A percentile compares a stretch with the other conserved stretches of the same genome.
Evolutionary conservation across 37 sponge, comb jelly and placozoan species (phyloP).

Genomic region (Theonella swinhoei): DNA sequence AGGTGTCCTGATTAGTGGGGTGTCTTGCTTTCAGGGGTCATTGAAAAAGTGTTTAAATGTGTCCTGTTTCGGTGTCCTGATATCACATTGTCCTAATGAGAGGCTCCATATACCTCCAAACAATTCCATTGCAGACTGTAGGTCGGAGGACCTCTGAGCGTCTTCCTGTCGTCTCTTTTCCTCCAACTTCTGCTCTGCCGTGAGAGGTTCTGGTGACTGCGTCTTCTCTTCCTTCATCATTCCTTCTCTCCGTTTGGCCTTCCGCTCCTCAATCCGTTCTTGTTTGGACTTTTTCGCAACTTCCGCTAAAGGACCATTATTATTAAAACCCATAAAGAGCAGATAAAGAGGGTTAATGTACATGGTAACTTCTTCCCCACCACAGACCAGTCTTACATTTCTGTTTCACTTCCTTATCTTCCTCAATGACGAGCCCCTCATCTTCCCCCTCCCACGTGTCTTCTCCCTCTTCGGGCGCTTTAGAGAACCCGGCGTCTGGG

Average conservation of each 20-base stretch:
- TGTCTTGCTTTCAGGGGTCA: too few species aligned
- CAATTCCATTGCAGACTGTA: conserved; percentile 41
- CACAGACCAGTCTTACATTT: too few species aligned
- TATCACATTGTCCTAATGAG: too few species aligned
- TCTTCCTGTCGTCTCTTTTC: conserved; percentile 39
- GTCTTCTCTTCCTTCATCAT: conserved; percentile 18
- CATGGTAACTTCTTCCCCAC: background rate
- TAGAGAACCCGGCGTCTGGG: conserved; percentile 61
- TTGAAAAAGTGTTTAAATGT: too few species aligned
- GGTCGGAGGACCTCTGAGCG: conserved; percentile 46
- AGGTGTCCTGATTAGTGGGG: too few species aligned
- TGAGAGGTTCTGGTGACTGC: background rate
- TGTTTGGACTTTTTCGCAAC: conserved; percentile 46
- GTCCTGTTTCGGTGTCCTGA: background rate
- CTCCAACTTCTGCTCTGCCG: conserved; percentile 27
- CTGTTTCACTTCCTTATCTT: background rate
- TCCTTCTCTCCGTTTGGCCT: conserved; percentile 48
- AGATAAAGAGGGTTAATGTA: background rate
- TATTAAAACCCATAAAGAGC: background rate
- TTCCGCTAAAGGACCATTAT: background rate
- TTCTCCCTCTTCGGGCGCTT: conserved; percentile 2
- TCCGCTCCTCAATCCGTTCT: conserved; percentile 68
- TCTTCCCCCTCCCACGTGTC: conserved; percentile 65
- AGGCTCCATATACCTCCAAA: conserved; percentile 51
- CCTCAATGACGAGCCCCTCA: conserved; percentile 17